Conservation (phyloP, 2,113 vertebrate species). For the Caranx melampygus region DNA sequence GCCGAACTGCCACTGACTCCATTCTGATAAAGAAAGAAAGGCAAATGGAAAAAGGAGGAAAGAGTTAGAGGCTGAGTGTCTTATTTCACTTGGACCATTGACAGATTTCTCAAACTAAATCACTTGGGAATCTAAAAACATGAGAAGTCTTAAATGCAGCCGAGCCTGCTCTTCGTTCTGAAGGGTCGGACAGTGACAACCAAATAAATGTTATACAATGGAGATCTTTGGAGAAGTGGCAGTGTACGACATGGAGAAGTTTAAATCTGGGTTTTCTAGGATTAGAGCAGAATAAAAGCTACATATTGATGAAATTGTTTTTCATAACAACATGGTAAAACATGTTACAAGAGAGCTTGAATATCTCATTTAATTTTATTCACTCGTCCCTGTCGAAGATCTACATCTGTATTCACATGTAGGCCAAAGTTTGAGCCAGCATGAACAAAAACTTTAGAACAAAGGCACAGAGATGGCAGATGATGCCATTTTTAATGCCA, state of each 20-base stretch:
- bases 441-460: background rate
- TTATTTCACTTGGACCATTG: background rate
- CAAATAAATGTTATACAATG: background rate
- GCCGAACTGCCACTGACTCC: background rate
- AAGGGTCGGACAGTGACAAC: constrained; percentile 3
- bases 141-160: background rate
- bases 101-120: background rate
- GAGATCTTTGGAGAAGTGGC: too few species aligned
- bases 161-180: background rate
- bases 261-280: too few species aligned
- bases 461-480: background rate
- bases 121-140: background rate
- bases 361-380: too few species aligned
- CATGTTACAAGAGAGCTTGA: too few species aligned
- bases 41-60: background rate
- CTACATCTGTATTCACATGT: background rate
- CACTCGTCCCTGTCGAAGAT: background rate
- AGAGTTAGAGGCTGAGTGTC: background rate
- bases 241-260: too few species aligned
- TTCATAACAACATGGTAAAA: background rate
- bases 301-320: background rate
- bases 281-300: too few species aligned
- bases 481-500: background rate
- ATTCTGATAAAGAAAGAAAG: constrained; percentile 28
- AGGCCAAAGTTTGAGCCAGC: background rate